Base-by-base conservation (phyloP, 2,888 invertebrate species). In the Caenorhabditis imperialis region DNA sequence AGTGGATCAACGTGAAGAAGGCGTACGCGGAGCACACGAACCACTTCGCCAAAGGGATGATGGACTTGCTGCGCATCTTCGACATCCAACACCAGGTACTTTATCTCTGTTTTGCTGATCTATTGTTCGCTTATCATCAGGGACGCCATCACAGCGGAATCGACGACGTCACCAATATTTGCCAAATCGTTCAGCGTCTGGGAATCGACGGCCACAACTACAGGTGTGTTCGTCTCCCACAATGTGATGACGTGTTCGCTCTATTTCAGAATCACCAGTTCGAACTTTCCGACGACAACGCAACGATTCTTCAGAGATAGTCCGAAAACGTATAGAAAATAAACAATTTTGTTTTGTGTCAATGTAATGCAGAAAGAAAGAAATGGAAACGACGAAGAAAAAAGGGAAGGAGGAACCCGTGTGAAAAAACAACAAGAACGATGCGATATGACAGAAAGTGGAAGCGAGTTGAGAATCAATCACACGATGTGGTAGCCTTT, bases 1-100 rank as follows among this genome's bases (percentile, higher is more conserved):
- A 87, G 14, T 92, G 92, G 92, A 91, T 92, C 54, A 91, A 92
- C 84, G 88, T 92, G 3, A 92, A 92, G 87, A 90, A 88, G 79
- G 70, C 82, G 77, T 12, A 90, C 88, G 79, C 88, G 78, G 75
- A 86, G 2, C 84, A 84, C 0, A 89, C 88, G 0, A 82, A 88
- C 7, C 69, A 85, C 55, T 91, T 88, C 84, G 90, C 90, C 0
- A 85, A 86, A 33, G 88, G 88, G 58, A 78, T 91, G 47, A 79
- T 67, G n/a, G 55, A 76, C n/a, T 57, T 82, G 22, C 38, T 81
- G n/a, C 33, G 40, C 12, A 42, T 42, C 16, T 70, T 62, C 35
- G 25, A 76, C 10, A 45, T 77, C 2, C 20, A 70, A 25, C 72
- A 57, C 8, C 18, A 61, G 45, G 78, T 79, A 12, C 10, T 30